phyloP scores from a whole-genome alignment of 2,797 vertebrate genomes.

The Brachyalestes nurse region DNA sequence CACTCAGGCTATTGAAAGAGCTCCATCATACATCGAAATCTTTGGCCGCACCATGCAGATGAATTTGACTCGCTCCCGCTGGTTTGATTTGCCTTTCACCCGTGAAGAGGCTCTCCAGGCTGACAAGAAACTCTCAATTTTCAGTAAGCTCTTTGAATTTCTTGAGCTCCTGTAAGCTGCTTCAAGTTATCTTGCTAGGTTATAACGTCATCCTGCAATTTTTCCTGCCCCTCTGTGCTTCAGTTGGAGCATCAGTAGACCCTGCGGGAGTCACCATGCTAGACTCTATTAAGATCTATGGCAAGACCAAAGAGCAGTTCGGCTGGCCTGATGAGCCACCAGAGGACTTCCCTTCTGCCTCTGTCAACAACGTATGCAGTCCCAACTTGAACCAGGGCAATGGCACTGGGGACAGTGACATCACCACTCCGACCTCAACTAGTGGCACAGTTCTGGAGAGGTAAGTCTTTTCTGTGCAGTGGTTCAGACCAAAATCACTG shows the following conservation, averaged over 20 bases:
- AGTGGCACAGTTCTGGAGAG: conserved; percentile 93
- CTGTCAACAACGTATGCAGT: conserved; percentile 94
- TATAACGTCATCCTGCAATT: not conserved
- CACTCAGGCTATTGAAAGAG: conserved; percentile 93
- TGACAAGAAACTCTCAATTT: conserved; percentile 96
- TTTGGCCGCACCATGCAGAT: conserved; percentile 98
- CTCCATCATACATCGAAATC: conserved; percentile 94
- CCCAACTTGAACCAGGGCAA: conserved; percentile 93
- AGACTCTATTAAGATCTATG: conserved; percentile 96
- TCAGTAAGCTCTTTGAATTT: conserved; percentile 81
- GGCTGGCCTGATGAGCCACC: conserved; percentile 98
- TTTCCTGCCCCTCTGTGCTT: not conserved
- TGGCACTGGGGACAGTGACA: conserved; percentile 86
- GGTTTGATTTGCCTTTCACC: conserved; percentile 98
- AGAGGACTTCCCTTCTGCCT: conserved; percentile 93
- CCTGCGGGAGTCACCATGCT: conserved; percentile 99
- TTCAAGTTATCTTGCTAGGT: not conserved
- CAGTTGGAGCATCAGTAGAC: conserved; percentile 97
- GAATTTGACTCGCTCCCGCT: conserved; percentile 92
- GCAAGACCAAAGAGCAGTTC: conserved; percentile 99
- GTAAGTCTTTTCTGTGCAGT: conserved; percentile 70
- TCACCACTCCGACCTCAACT: conserved; percentile 81
- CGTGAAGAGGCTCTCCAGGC: conserved; percentile 96
- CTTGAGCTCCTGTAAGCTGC: not conserved
- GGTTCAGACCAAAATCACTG: not conserved